These are phyloP conservation scores for Prosapia bicincta DNA, from an alignment of 2,888 invertebrate species.

Conservation along the genomic window DNA sequence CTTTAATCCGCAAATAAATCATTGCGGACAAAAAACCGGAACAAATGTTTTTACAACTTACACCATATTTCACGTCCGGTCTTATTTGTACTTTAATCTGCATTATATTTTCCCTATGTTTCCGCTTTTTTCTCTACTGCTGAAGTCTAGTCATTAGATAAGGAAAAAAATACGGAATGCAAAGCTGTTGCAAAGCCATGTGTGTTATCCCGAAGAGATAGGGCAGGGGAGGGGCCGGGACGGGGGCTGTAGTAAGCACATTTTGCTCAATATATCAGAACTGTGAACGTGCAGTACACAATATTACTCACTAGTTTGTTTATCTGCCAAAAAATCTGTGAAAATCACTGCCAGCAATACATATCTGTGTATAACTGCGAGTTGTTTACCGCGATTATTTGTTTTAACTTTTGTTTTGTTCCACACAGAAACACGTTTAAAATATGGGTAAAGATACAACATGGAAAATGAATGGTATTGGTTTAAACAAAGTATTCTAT, in stretches of 20 bases:
- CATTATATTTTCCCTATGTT: background rate
- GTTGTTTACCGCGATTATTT: no score
- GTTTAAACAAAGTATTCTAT: no score
- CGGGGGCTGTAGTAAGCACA: background rate
- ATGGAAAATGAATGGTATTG: no score
- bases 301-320: background rate
- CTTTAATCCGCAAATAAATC: no score
- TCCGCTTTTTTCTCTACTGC: background rate
- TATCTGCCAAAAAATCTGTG: background rate
- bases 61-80: background rate
- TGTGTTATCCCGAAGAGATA: background rate
- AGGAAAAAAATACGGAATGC: background rate
- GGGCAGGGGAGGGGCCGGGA: background rate
- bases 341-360: no score
- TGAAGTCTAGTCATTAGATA: background rate
- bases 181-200: background rate
- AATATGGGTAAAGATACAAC: no score
- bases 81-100: background rate
- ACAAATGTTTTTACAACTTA: background rate
- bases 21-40: background rate
- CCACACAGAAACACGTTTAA: no score
- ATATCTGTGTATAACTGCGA: no score
- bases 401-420: no score
- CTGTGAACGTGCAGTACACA: background rate
- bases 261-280: background rate